Conservation (phyloP, 2,888 invertebrate genomes). For the Harmothoe impar region DNA sequence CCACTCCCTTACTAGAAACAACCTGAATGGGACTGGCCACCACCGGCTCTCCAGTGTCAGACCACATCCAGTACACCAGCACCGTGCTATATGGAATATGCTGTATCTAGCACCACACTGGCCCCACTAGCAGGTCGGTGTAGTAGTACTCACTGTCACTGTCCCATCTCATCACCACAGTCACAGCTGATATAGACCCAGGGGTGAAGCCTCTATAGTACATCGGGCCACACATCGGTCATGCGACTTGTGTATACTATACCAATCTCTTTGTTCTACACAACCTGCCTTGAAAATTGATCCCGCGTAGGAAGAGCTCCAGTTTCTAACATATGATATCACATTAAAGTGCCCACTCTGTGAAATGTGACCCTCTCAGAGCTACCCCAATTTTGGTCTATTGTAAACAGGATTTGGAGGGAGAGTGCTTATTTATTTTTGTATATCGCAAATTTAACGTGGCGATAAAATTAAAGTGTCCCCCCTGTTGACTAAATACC, state of each 20-base stretch:
- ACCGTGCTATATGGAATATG: conserved; percentile 24
- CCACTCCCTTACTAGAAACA: too few species aligned
- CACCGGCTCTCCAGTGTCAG: neutral
- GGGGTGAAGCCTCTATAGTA: neutral
- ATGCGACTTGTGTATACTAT: conserved; percentile 1
- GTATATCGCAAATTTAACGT: too few species aligned
- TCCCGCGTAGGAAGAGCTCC: neutral
- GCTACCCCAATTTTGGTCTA: too few species aligned
- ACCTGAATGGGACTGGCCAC: neutral
- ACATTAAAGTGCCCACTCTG: too few species aligned
- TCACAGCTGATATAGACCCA: neutral
- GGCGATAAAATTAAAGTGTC: neutral
- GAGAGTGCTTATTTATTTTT: too few species aligned
- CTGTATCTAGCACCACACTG: neutral
- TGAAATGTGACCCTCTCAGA: too few species aligned
- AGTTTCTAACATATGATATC: too few species aligned
- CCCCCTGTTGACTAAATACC: neutral
- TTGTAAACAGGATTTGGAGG: too few species aligned
- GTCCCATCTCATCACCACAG: neutral
- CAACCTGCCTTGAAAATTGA: neutral
- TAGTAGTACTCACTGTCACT: neutral
- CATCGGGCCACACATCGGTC: neutral
- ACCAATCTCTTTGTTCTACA: conserved; percentile 15
- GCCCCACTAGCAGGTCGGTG: neutral
- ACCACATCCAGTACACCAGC: neutral